Evolutionary conservation across 2,888 invertebrate genomes (phyloP), one percentile per base, ranked within the genome.

Genomic region (Camptogramma bilineatum): DNA sequence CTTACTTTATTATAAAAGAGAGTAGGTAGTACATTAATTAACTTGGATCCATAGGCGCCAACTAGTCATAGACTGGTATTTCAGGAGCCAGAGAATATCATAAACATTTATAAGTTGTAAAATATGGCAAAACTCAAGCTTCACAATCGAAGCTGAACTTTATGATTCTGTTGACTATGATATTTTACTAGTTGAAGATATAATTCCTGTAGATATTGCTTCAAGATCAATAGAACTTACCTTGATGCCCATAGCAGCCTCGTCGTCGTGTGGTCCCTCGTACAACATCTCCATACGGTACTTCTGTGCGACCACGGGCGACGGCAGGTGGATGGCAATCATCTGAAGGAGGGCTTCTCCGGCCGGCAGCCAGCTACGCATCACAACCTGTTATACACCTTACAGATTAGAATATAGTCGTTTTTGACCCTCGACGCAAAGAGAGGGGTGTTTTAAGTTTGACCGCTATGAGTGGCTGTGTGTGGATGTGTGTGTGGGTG

Each of bases 271-370:
- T 60, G 99, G 99, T 79, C 99, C 99, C 94, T 99, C 99, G 90
- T 99, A 99, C 93, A 99, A 94, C 97, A 99, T 97, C 94, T 99
- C 99, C 97, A 98, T 98, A 94, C 99, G 96, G 95, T 99, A 99
- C 89, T 97, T 98, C 94, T 99, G 99, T 60, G 99, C 99, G 65
- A 98, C 98, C 58, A 99, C 99, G 2, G 99, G 99, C 28, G 99
- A 99, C 66, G 99, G 99, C 88, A 99, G 94, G 88, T 99, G 99
- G 88, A 99, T 99, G 93, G 99, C 98, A 93, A 99, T 99, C 99
- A 99, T 99, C 95, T 99, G 99, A 94, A 99, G 97, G 81, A 99
- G 94, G 82, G 99, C 98, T 91, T 99, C 99, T 77, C 99, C 99
- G 86, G 99, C 99, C 61, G 99, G 99, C 91, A 99, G 94, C 99